Conservation (phyloP, 2,113 vertebrate genomes). For the Oryzias melastigma region DNA sequence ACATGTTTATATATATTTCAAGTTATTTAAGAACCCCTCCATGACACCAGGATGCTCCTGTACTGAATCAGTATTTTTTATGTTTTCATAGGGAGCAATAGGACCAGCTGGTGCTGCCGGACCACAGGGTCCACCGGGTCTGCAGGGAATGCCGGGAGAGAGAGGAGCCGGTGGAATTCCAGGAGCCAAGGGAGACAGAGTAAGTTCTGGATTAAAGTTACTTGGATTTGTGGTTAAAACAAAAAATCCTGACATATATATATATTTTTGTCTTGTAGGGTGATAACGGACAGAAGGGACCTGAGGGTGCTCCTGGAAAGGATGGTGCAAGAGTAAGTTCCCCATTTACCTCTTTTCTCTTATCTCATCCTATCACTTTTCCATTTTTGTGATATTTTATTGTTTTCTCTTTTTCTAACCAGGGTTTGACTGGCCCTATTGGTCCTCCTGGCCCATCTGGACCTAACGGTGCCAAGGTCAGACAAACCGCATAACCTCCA, state of each 20-base stretch:
- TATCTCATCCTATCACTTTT: background rate
- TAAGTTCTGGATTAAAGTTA: conserved; percentile 65
- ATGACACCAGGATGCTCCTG: no score
- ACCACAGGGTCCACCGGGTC: conserved; percentile 88
- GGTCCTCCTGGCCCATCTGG: conserved; percentile 92
- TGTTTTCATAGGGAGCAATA: conserved; percentile 80
- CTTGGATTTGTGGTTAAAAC: background rate
- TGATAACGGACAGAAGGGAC: conserved; percentile 92
- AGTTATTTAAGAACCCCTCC: no score
- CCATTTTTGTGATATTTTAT: background rate
- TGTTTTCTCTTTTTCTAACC: conserved; percentile 4
- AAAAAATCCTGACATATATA: background rate
- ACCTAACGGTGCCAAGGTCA: conserved; percentile 94
- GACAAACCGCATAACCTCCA: conserved; percentile 1
- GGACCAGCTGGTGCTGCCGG: conserved; percentile 85
- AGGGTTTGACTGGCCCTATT: conserved; percentile 96
- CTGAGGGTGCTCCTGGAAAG: conserved; percentile 92
- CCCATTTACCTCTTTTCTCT: conserved; percentile 2
- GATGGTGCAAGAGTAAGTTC: conserved; percentile 89
- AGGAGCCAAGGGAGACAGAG: conserved; percentile 94
- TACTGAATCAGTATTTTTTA: background rate
- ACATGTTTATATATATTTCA: no score
- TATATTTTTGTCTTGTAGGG: conserved; percentile 75
- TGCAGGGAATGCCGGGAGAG: conserved; percentile 97
- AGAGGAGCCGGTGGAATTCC: conserved; percentile 89